Percentiles rank a stretch among this genome's conserved stretches.
These are phyloP conservation scores for Panorpa germanica DNA, from an alignment of 2,888 invertebrate species.

Conservation along the genomic window DNA sequence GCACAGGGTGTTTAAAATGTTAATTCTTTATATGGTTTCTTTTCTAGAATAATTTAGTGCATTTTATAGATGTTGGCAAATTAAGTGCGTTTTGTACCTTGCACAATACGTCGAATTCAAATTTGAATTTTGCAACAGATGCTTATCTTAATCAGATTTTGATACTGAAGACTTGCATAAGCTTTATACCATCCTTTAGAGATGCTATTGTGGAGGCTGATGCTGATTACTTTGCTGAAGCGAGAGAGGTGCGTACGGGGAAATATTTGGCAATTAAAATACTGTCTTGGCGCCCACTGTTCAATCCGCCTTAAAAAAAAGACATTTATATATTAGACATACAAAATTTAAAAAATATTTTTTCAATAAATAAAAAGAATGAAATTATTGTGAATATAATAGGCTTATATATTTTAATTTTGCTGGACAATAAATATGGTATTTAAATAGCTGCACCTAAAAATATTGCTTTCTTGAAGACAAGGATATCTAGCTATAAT, in stretches of 20 bases:
- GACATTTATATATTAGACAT: too few species aligned
- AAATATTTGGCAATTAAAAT: too few species aligned
- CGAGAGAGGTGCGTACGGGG: too few species aligned
- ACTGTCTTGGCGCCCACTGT: too few species aligned
- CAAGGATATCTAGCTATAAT: too few species aligned
- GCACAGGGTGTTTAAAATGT: not conserved
- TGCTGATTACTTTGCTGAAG: constrained; percentile 33
- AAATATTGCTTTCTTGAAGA: too few species aligned
- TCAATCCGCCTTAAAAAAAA: too few species aligned
- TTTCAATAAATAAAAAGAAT: constrained; percentile 6
- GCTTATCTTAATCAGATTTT: constrained; percentile 60
- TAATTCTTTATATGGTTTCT: constrained; percentile 8
- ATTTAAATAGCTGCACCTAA: constrained; percentile 26
- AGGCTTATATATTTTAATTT: constrained; percentile 3
- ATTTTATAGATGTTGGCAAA: constrained; percentile 61
- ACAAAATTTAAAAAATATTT: too few species aligned
- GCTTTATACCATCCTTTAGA: constrained; percentile 44
- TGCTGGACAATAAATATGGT: constrained; percentile 25
- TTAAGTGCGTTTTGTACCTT: constrained; percentile 46
- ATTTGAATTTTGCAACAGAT: constrained; percentile 37
- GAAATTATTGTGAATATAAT: constrained; percentile 7
- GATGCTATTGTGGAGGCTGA: constrained; percentile 31
- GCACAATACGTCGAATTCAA: constrained; percentile 28
- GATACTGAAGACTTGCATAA: constrained; percentile 57
- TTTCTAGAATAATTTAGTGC: constrained; percentile 36